Percentiles rank a stretch among this genome's conserved stretches.
Evolutionary conservation across 2,797 vertebrate genomes (phyloP).

Genomic region (Glyptemys insculpta): DNA sequence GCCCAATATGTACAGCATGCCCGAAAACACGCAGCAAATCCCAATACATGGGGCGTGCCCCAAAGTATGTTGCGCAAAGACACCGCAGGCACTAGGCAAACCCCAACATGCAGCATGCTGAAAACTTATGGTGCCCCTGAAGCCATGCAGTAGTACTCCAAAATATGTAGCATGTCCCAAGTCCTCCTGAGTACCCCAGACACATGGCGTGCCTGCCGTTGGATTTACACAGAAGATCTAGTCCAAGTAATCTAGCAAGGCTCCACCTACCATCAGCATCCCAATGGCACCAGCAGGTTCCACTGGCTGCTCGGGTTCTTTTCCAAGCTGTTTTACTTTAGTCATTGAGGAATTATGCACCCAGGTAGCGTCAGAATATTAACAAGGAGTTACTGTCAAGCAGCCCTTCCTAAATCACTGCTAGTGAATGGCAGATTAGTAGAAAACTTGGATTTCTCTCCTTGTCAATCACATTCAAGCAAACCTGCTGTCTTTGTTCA

Average conservation of each 20-base stretch:
- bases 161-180: fast-evolving
- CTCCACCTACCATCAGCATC: neutral
- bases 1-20: fast-evolving
- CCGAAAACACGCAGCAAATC: neutral
- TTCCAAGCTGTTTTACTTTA: conserved; percentile 17
- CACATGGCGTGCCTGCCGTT: no score
- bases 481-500: conserved; percentile 58
- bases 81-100: fast-evolving
- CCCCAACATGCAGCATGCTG: fast-evolving
- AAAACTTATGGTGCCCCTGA: neutral
- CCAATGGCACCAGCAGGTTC: neutral
- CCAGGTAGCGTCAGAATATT: conserved; percentile 32
- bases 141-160: neutral
- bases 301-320: neutral
- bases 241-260: no score
- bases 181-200: fast-evolving
- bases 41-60: fast-evolving
- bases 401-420: conserved; percentile 57
- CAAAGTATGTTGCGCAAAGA: neutral
- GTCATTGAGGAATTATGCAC: conserved; percentile 8
- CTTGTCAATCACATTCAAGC: conserved; percentile 48
- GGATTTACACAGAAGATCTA: no score
- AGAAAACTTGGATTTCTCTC: conserved; percentile 66
- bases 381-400: conserved; percentile 72
- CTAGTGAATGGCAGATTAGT: conserved; percentile 62